These are phyloP conservation scores for Magallana nippona DNA, from an alignment of 2,888 invertebrate genomes.

Conservation along the genomic window DNA sequence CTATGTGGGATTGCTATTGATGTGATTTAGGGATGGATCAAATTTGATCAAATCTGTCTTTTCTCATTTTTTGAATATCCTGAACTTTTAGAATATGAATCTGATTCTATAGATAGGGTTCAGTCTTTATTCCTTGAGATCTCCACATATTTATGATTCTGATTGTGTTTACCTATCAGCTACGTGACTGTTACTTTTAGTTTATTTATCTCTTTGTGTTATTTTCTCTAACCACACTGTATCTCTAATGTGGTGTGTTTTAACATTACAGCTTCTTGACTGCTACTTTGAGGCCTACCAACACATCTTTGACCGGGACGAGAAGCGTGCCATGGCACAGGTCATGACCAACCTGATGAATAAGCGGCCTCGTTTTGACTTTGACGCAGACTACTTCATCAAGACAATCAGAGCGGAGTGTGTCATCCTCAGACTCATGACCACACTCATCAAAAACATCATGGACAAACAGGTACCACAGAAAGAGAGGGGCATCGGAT, in stretches of 20 bases:
- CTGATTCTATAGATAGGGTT: too few species aligned
- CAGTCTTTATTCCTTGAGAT: too few species aligned
- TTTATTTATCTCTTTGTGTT: too few species aligned
- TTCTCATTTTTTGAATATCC: too few species aligned
- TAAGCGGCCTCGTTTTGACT: constrained; percentile 76
- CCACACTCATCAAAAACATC: constrained; percentile 74
- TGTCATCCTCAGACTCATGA: constrained; percentile 71
- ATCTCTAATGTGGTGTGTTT: background rate
- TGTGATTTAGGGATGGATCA: too few species aligned
- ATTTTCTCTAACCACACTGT: too few species aligned
- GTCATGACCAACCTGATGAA: constrained; percentile 77
- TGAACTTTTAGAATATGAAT: too few species aligned
- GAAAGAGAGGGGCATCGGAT: background rate
- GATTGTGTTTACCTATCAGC: constrained; percentile 59
- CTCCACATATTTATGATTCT: too few species aligned
- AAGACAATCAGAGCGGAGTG: constrained; percentile 77
- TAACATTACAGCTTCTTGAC: constrained; percentile 75
- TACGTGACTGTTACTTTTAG: constrained; percentile 79
- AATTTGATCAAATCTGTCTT: too few species aligned
- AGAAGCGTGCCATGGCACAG: constrained; percentile 75
- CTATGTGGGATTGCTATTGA: too few species aligned
- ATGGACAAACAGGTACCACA: constrained; percentile 75
- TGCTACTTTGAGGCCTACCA: constrained; percentile 79
- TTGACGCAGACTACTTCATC: constrained; percentile 75
- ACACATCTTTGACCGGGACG: constrained; percentile 78